phyloP scores from a whole-genome alignment of 2,797 vertebrate species.

The Miichthys miiuy region DNA sequence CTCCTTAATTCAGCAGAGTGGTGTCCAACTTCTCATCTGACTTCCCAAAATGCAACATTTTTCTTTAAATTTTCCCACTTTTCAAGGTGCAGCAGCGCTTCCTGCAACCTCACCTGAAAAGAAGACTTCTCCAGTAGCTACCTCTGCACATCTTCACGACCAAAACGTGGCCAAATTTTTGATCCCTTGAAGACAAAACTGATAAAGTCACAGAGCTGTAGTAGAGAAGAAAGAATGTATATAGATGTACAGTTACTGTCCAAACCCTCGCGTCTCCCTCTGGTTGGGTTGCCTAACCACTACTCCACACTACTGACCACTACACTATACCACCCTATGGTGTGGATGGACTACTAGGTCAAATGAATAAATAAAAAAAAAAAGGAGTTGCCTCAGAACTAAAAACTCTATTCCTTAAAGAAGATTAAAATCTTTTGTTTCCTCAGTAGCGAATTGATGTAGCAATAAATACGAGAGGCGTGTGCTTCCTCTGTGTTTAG shows the following conservation, averaged over 20 bases:
- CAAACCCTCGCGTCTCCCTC: conserved; percentile 60
- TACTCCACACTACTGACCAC: conserved; percentile 84
- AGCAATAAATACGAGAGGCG: conserved; percentile 79
- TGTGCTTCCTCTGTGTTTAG: conserved; percentile 65
- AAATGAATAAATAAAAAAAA: conserved; percentile 8
- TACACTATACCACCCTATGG: conserved; percentile 75
- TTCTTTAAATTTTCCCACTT: not conserved
- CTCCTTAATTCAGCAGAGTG: not conserved
- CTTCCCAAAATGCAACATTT: not conserved
- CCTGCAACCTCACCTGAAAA: not conserved
- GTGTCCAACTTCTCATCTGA: not conserved
- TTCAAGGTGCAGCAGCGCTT: not conserved
- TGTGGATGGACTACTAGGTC: conserved; percentile 79
- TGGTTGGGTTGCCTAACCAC: conserved; percentile 78
- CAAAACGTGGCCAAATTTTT: conserved; percentile 1
- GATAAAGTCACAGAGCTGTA: conserved; percentile 61
- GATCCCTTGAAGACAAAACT: conserved; percentile 18
- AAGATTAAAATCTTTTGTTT: conserved; percentile 59
- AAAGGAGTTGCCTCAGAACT: conserved; percentile 62
- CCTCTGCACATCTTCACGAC: not conserved
- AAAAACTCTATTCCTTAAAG: conserved; percentile 61
- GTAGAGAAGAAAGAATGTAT: conserved; percentile 59
- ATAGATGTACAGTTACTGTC: conserved; percentile 71
- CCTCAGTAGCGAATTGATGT: conserved; percentile 86
- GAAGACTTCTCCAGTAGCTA: not conserved